phyloP scores from a whole-genome alignment of 1,140 invertebrate species.

The Oscheius sp. region DNA sequence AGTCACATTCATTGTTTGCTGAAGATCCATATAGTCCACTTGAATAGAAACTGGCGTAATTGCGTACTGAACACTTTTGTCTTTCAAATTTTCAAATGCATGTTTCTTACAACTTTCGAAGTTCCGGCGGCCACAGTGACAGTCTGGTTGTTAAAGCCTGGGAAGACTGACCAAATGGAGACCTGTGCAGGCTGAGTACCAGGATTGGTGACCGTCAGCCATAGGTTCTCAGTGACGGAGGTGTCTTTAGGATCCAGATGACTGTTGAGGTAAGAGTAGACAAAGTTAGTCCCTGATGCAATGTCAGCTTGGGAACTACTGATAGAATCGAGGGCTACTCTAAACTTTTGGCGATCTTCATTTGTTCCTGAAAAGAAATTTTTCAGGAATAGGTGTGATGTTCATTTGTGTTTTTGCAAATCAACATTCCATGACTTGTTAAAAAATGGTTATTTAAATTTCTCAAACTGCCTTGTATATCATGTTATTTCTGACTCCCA shows the following conservation, averaged over 20 bases:
- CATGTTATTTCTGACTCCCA: too few relatives aligned
- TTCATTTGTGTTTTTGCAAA: too few relatives aligned
- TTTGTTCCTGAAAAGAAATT: too few relatives aligned
- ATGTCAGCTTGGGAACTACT: neutral
- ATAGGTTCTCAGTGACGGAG: neutral
- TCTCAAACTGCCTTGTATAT: too few relatives aligned
- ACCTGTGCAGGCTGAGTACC: neutral
- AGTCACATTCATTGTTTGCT: neutral
- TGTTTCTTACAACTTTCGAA: neutral
- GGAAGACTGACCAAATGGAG: neutral
- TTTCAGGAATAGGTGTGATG: too few relatives aligned
- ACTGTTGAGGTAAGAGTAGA: neutral
- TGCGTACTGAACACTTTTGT: neutral
- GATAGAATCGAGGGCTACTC: too few relatives aligned
- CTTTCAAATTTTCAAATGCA: neutral
- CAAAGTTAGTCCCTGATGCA: neutral
- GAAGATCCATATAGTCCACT: neutral
- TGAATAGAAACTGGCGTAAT: neutral
- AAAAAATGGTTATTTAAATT: too few relatives aligned
- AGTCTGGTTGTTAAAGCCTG: neutral
- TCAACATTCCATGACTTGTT: too few relatives aligned
- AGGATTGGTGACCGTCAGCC: neutral
- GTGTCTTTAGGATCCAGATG: neutral
- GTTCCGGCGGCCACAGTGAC: neutral
- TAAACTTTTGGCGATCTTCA: neutral